Percentiles rank a stretch among this genome's conserved stretches.
These are phyloP conservation scores for Xerus rutilus DNA, from an alignment of 2,797 vertebrate genomes.

Conservation along the genomic window DNA sequence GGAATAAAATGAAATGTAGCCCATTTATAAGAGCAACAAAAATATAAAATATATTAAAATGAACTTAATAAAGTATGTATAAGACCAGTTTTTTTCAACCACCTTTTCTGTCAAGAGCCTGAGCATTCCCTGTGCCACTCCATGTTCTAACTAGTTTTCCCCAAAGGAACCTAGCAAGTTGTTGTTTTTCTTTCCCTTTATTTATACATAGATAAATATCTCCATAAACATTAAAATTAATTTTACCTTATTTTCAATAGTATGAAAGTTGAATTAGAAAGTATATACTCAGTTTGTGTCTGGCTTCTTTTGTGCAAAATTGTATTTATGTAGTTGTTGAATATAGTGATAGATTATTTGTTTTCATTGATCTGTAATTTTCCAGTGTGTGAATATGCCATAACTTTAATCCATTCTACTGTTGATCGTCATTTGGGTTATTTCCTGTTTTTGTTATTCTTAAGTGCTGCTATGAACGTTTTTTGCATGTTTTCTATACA, in stretches of 20 bases:
- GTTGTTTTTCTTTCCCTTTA: not conserved
- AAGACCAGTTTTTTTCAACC: not conserved
- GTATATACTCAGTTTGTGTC: not conserved
- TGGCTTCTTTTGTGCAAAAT: not conserved
- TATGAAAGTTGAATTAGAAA: not conserved
- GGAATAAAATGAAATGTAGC: not conserved
- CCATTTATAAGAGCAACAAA: conserved; percentile 2
- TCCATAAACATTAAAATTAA: not conserved
- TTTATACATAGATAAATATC: not conserved
- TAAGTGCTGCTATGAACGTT: not conserved
- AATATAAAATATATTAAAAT: not conserved
- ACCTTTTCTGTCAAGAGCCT: not conserved
- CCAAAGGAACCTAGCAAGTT: not conserved
- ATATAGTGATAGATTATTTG: not conserved
- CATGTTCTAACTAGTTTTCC: not conserved
- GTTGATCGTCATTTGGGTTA: not conserved
- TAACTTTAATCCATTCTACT: not conserved
- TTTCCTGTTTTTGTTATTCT: conserved; percentile 21
- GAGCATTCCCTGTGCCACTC: not conserved
- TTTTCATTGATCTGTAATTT: not conserved
- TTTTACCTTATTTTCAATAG: not conserved
- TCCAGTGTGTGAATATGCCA: not conserved
- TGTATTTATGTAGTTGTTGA: not conserved
- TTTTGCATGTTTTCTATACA: not conserved
- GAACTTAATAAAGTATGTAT: not conserved